phyloP scores from a whole-genome alignment of 92 coral and sea anemone genomes.

The Montipora capitata region DNA sequence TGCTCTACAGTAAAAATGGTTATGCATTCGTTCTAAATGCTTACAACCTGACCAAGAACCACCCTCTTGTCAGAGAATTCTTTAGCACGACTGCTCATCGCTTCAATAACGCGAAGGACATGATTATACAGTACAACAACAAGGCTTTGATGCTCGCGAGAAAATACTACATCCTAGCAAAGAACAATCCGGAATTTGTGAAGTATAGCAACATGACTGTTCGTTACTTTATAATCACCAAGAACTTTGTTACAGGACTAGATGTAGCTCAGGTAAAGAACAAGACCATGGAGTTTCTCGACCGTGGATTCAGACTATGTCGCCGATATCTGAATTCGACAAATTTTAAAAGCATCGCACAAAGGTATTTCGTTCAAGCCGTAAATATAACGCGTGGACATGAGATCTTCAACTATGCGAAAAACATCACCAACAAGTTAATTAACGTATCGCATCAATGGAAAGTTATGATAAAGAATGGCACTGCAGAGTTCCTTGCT shows the following conservation, averaged over 20 bases:
- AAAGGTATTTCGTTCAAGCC: conserved; percentile 36
- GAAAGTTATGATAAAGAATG: conserved; percentile 2
- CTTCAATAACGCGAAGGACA: conserved; percentile 72
- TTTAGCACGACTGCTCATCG: conserved; percentile 74
- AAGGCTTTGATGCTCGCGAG: conserved; percentile 48
- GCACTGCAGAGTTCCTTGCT: conserved; percentile 7
- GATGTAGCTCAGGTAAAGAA: conserved; percentile 15
- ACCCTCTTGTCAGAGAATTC: conserved; percentile 43
- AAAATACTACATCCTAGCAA: conserved; percentile 39
- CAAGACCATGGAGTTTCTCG: neutral
- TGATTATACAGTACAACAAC: conserved; percentile 47
- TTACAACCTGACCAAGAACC: conserved; percentile 73
- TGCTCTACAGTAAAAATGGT: conserved; percentile 36
- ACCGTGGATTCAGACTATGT: neutral
- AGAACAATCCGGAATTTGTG: conserved; percentile 57
- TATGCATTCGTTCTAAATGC: conserved; percentile 64
- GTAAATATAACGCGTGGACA: conserved; percentile 48
- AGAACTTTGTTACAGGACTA: conserved; percentile 49
- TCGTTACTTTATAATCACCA: conserved; percentile 63
- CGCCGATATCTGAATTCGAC: conserved; percentile 12
- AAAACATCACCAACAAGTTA: conserved; percentile 1
- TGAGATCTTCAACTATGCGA: neutral
- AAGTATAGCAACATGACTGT: conserved; percentile 59
- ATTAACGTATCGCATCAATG: conserved; percentile 9
- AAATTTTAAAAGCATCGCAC: conserved; percentile 10